phyloP scores from a whole-genome alignment of 2,113 vertebrate genomes.

The Artemisiospiza belli region DNA sequence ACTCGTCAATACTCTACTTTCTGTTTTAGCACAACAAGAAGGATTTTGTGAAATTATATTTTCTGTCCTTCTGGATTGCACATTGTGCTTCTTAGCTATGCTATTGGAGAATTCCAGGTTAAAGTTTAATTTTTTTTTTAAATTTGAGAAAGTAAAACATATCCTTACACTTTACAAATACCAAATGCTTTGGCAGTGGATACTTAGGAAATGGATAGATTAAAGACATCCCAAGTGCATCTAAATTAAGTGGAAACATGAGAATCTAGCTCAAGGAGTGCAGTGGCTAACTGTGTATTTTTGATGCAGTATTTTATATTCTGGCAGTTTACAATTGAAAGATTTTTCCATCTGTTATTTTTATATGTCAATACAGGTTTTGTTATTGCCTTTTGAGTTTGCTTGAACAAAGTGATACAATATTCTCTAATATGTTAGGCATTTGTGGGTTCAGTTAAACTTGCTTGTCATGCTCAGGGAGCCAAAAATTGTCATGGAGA shows the following conservation, averaged over 20 bases:
- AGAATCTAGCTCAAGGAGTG: background rate
- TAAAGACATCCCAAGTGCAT: background rate
- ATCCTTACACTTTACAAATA: background rate
- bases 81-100: background rate
- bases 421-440: background rate
- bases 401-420: background rate
- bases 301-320: background rate
- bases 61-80: background rate
- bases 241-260: background rate
- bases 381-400: background rate
- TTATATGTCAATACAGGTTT: background rate
- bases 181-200: background rate
- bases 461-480: background rate
- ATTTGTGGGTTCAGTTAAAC: background rate
- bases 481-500: background rate
- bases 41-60: background rate
- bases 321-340: background rate
- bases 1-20: background rate
- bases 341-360: background rate
- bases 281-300: background rate
- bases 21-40: background rate
- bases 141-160: background rate
- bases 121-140: background rate
- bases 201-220: background rate
- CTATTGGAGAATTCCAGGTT: background rate